Conservation (phyloP, 2,888 invertebrate species). For the Agrochola lota region DNA sequence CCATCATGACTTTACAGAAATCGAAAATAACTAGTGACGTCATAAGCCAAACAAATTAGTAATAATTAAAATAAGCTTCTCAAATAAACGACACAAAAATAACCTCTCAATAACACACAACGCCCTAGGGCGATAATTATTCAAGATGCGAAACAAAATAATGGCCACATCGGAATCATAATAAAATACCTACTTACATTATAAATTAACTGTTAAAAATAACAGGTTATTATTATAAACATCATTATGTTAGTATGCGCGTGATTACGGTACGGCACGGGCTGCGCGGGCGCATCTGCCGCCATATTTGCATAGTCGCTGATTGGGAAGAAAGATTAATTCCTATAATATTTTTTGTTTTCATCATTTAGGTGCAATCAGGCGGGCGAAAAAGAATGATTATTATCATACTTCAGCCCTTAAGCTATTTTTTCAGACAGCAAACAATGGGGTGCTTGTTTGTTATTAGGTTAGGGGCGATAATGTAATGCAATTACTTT, state of each 20-base stretch:
- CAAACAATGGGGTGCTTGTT: conserved; percentile 89
- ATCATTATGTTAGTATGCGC: conserved; percentile 68
- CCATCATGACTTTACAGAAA: conserved; percentile 33
- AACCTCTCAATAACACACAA: conserved; percentile 60
- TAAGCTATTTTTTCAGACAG: conserved; percentile 89
- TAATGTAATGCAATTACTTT: conserved; percentile 90
- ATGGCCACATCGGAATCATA: conserved; percentile 59
- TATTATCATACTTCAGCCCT: conserved; percentile 90
- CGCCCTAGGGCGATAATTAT: conserved; percentile 68
- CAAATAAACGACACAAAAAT: conserved; percentile 59
- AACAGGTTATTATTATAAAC: conserved; percentile 77
- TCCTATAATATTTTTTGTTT: conserved; percentile 89
- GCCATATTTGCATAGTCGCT: conserved; percentile 86
- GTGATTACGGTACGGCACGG: conserved; percentile 80
- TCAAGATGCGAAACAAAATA: conserved; percentile 65
- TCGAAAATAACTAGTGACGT: conserved; percentile 38
- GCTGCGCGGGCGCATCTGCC: conserved; percentile 82
- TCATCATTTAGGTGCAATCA: conserved; percentile 89
- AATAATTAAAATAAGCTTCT: conserved; percentile 68
- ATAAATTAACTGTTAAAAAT: conserved; percentile 73
- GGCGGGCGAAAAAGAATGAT: conserved; percentile 86
- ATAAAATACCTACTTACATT: conserved; percentile 67
- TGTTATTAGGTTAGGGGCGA: conserved; percentile 90
- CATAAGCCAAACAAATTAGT: conserved; percentile 64
- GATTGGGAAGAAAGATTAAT: conserved; percentile 89